Evolutionary conservation across 2,888 invertebrate species (phyloP).

Genomic region (Lasius platythorax): DNA sequence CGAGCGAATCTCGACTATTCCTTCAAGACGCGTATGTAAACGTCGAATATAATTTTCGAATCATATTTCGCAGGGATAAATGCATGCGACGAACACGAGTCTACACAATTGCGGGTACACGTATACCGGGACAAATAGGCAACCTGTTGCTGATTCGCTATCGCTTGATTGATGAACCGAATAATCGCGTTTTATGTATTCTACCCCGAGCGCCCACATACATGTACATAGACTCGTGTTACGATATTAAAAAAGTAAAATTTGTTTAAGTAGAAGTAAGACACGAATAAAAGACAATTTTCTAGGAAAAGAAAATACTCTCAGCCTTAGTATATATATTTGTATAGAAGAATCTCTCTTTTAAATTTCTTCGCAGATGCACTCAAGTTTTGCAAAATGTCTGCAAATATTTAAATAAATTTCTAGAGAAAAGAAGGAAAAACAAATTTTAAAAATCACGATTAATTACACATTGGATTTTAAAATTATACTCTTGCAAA

Average conservation of each 20-base stretch:
- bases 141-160: constrained; percentile 44
- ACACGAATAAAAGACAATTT: not conserved
- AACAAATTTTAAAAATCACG: not conserved
- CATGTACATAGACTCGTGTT: not conserved
- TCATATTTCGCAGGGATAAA: not conserved
- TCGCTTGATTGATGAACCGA: not conserved
- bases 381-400: not conserved
- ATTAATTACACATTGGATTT: too few species aligned
- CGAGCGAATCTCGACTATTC: not conserved
- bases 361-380: not conserved
- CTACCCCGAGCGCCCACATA: not conserved
- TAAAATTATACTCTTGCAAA: too few species aligned
- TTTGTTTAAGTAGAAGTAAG: not conserved
- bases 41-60: not conserved
- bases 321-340: too few species aligned
- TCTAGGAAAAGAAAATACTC: not conserved
- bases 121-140: constrained; percentile 16
- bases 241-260: not conserved
- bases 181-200: constrained; percentile 31
- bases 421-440: not conserved
- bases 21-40: not conserved
- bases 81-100: not conserved
- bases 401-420: not conserved
- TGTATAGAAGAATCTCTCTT: not conserved
- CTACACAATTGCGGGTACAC: not conserved